Base-by-base conservation (phyloP, 37 sponge, comb jelly and placozoan genomes). In the Agelas oroides region DNA sequence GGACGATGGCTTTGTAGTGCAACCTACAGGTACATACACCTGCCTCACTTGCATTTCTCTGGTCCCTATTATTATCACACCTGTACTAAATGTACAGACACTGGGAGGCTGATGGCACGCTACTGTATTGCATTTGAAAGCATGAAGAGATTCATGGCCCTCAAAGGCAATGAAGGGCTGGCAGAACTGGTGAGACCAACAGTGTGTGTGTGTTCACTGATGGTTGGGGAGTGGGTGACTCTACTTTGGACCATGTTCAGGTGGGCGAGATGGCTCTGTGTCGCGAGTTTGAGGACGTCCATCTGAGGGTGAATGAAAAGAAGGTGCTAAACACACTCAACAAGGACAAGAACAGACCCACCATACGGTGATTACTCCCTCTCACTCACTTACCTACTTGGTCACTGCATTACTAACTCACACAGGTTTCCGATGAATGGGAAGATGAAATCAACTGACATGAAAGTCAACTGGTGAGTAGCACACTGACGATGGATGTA, bases 381-480 rank as follows among this genome's bases (percentile, higher is more conserved):
- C n/a, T n/a, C n/a, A n/a, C n/a, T n/a, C n/a, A n/a, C n/a, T n/a
- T n/a, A n/a, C n/a, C n/a, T n/a, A n/a, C n/a, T n/a, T n/a, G n/a
- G n/a, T n/a, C n/a, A n/a, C n/a, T n/a, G n/a, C 8, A 46, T 46
- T 46, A 8, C 46, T 46, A 46, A 46, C 32, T 6, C 30, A 38
- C 6, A 36, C 59, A 96, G 97, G 62, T 96, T 84, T 76, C 97
- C 97, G 61, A 87, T 95, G 85, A 75, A 57, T 46, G 97, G 94
- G 0, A 97, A 93, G 70, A 95, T 99, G 53, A 99, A 99, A 69
- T 72, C 96, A 30, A 90, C 84, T 32, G 92, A 92, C 61, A 99
- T 99, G 99, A 99, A 99, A 84, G 93, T 97, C 19, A 95, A 93
- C 80, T 95, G 98, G 97, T 96, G 62, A 68, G 83, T 34, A 1